These are phyloP conservation scores for Asarcornis scutulata DNA, from an alignment of 2,113 vertebrate species.

Conservation along the genomic window DNA sequence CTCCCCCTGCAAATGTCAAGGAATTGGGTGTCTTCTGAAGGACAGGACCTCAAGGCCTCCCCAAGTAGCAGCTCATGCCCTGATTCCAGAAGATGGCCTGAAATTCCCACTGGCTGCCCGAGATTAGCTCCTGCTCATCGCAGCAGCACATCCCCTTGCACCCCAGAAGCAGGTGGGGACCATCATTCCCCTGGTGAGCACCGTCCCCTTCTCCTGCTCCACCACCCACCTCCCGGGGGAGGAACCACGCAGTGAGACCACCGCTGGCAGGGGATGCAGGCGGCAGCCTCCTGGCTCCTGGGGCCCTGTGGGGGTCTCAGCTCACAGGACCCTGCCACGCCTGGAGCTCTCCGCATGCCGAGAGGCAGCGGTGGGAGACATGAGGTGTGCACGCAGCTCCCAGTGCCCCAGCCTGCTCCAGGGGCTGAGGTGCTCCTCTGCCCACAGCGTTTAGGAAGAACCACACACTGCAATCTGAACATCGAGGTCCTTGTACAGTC, in stretches of 20 bases:
- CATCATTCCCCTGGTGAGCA: neutral
- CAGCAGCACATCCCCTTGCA: neutral
- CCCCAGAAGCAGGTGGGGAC: neutral
- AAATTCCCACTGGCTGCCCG: neutral
- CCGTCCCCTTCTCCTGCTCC: neutral
- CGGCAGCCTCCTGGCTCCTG: neutral
- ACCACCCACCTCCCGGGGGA: neutral
- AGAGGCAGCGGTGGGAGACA: no score
- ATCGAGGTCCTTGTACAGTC: accelerated
- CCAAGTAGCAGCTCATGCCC: neutral
- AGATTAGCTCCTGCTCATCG: neutral
- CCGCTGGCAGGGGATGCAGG: neutral
- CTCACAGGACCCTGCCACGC: no score
- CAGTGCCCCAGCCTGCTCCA: neutral
- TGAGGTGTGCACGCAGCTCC: no score
- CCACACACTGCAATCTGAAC: neutral
- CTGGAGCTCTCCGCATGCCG: accelerated
- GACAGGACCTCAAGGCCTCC: neutral
- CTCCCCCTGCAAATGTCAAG: neutral
- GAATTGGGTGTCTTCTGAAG: neutral
- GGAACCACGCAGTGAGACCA: neutral
- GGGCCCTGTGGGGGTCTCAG: no score
- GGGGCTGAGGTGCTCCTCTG: neutral
- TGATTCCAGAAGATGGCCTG: neutral
- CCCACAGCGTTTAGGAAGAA: accelerated